phyloP scores from a whole-genome alignment of 1,140 invertebrate genomes.

The Leptopilina clavipes region DNA sequence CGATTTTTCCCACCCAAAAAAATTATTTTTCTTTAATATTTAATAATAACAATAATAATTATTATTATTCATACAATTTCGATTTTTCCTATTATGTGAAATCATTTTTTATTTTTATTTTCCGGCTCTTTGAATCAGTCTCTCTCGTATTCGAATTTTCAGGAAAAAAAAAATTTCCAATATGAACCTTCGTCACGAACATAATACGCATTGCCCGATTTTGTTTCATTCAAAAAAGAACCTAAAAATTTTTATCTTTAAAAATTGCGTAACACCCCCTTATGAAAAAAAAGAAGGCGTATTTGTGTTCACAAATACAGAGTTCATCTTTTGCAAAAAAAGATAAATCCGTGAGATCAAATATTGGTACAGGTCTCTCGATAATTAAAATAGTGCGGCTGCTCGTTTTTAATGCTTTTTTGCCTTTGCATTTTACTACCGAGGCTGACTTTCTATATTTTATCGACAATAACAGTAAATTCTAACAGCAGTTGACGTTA shows the following conservation, averaged over 20 bases:
- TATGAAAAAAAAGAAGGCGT: neutral
- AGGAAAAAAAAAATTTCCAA: neutral
- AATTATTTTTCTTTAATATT: neutral
- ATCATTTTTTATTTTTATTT: neutral
- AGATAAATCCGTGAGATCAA: conserved; percentile 55
- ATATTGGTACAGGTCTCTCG: conserved; percentile 39
- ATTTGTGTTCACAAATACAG: conserved; percentile 4
- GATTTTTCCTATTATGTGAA: neutral
- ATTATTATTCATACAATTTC: no score
- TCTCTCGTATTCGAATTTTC: no score
- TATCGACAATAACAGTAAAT: conserved; percentile 41
- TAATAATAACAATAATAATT: neutral
- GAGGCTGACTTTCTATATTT: conserved; percentile 48
- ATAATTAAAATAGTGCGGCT: conserved; percentile 34
- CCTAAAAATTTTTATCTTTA: neutral
- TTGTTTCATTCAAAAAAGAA: neutral
- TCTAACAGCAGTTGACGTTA: conserved; percentile 42
- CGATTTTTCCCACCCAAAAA: neutral
- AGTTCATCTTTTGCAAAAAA: conserved; percentile 33
- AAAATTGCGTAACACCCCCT: neutral
- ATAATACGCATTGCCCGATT: conserved; percentile 10
- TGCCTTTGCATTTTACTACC: conserved; percentile 37
- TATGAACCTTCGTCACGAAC: conserved; percentile 4
- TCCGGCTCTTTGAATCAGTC: neutral
- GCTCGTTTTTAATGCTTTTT: neutral